These are phyloP conservation scores for Rhagoletis pomonella DNA, from an alignment of 1,140 invertebrate genomes.

Conservation along the genomic window DNA sequence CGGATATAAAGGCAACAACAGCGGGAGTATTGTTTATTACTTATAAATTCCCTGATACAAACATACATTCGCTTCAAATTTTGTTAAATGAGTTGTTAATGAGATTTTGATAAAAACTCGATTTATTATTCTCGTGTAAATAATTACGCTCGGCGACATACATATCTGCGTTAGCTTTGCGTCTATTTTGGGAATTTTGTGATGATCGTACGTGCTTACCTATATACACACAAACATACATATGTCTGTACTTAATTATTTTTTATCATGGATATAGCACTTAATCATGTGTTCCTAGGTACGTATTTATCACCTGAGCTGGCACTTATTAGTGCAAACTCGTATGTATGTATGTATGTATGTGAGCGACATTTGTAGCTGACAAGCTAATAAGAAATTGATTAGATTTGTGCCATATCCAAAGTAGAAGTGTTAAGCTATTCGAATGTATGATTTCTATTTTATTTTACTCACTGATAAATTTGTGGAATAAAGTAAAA, in stretches of 20 bases:
- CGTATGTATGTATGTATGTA: background rate
- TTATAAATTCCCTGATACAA: background rate
- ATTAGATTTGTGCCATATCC: slow-evolving; percentile 48
- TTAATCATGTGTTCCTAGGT: background rate
- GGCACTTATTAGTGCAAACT: background rate
- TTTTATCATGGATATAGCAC: slow-evolving; percentile 4
- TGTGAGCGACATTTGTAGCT: background rate
- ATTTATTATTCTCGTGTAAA: slow-evolving; percentile 30
- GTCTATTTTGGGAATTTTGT: background rate
- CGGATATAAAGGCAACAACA: background rate
- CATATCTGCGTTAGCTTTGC: slow-evolving; percentile 1
- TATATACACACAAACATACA: background rate
- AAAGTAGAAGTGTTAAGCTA: slow-evolving; percentile 3
- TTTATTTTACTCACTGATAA: slow-evolving; percentile 8
- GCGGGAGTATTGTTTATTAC: background rate
- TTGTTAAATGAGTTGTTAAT: slow-evolving; percentile 32
- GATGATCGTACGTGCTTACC: background rate
- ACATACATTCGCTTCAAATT: background rate
- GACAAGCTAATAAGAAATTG: slow-evolving; percentile 41
- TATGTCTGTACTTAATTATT: background rate
- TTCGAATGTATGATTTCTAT: background rate
- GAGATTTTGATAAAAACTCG: slow-evolving; percentile 44
- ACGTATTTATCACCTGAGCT: too few species aligned
- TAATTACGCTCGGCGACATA: background rate
- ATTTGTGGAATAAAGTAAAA: background rate